Evolutionary conservation across 2,888 invertebrate genomes (phyloP).

Genomic region (Drosophila paramelanica): DNA sequence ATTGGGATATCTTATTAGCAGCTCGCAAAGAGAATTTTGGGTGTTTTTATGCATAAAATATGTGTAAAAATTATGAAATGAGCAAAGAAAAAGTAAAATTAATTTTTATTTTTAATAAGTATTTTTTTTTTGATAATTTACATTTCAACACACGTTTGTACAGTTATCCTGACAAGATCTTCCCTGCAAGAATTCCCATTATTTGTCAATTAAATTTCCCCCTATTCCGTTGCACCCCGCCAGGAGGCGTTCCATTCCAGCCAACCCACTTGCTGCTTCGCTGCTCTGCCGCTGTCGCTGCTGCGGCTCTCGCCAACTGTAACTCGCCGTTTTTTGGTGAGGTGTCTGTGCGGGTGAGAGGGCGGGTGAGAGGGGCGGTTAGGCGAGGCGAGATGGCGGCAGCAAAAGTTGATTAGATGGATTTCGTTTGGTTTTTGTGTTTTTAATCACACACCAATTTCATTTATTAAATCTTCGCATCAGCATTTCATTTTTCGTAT

Average conservation of each 20-base stretch:
- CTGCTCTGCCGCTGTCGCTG: slow-evolving; percentile 34
- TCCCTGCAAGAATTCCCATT: background rate
- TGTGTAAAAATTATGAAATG: background rate
- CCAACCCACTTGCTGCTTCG: slow-evolving; percentile 41
- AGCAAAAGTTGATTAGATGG: slow-evolving; percentile 85
- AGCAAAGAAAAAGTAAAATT: too few relatives aligned
- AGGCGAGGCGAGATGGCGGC: slow-evolving; percentile 37
- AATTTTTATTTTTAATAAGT: too few relatives aligned
- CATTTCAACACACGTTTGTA: too few relatives aligned
- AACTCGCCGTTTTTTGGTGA: slow-evolving; percentile 21
- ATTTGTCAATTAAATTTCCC: slow-evolving; percentile 8
- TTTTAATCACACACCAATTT: slow-evolving; percentile 85
- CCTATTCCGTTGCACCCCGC: slow-evolving; percentile 18
- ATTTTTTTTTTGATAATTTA: too few relatives aligned
- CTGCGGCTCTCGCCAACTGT: slow-evolving; percentile 36
- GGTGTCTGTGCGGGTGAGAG: slow-evolving; percentile 5
- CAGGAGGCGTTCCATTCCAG: slow-evolving; percentile 47
- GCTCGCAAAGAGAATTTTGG: rapidly evolving
- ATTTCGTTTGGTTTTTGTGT: slow-evolving; percentile 85
- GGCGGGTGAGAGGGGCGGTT: background rate
- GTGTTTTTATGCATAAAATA: background rate
- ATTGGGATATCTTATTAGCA: background rate
- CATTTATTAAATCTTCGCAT: slow-evolving; percentile 85
- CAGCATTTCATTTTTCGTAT: slow-evolving; percentile 82
- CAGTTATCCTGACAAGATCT: slow-evolving; percentile 31